These are phyloP conservation scores for Catagonus wagneri DNA, from an alignment of 2,113 vertebrate species.

Conservation along the genomic window DNA sequence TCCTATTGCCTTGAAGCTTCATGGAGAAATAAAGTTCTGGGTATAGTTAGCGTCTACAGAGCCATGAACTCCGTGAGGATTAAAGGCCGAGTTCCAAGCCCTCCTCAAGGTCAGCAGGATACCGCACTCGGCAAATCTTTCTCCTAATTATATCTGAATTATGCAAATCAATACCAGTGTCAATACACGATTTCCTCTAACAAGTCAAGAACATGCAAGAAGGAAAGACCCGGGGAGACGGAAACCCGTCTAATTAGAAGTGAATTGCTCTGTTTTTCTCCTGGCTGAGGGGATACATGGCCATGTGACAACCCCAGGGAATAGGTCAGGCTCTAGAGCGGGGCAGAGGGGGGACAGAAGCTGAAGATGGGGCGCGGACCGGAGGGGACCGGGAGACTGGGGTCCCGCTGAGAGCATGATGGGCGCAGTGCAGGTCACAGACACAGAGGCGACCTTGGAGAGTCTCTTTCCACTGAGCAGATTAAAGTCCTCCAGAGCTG, in stretches of 20 bases:
- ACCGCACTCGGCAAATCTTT: background rate
- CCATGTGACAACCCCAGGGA: background rate
- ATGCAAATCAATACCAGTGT: slow-evolving; percentile 77
- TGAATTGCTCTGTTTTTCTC: background rate
- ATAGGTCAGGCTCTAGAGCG: rapidly evolving
- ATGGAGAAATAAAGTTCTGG: background rate
- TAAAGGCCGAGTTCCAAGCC: background rate
- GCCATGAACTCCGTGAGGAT: background rate
- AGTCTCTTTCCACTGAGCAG: background rate
- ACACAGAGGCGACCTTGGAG: background rate
- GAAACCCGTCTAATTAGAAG: slow-evolving; percentile 27
- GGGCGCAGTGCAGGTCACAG: rapidly evolving
- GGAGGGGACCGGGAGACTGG: background rate
- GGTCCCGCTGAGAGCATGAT: background rate
- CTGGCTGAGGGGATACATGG: background rate
- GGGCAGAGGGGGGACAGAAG: rapidly evolving
- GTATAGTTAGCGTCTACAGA: background rate
- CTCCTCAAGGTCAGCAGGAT: slow-evolving; percentile 26
- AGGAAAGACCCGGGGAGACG: background rate
- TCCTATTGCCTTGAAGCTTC: background rate
- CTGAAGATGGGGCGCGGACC: rapidly evolving
- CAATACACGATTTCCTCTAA: slow-evolving; percentile 61
- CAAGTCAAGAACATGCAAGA: slow-evolving; percentile 45
- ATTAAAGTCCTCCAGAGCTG: background rate
- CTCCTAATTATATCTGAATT: slow-evolving; percentile 73